phyloP scores from a whole-genome alignment of 1,140 invertebrate genomes.

The Apis florea region DNA sequence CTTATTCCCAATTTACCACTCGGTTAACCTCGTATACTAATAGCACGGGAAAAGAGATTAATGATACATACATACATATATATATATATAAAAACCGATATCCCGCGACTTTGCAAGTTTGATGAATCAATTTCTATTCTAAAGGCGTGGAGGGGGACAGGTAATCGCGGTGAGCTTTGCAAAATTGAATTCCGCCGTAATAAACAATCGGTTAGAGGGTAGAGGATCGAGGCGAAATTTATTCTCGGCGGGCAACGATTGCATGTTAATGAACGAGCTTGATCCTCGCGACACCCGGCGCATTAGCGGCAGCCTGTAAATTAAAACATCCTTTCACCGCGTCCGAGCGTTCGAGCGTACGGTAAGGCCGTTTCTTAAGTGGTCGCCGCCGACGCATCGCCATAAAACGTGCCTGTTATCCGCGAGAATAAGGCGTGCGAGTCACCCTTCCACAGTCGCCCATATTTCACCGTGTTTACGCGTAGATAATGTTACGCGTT shows the following conservation, averaged over 20 bases:
- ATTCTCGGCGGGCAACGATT: conserved; percentile 25
- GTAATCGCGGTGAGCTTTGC: conserved; percentile 1
- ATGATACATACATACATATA: too few relatives aligned
- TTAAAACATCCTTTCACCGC: conserved; percentile 48
- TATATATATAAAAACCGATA: neutral
- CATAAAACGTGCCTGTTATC: conserved; percentile 42
- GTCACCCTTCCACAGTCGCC: neutral
- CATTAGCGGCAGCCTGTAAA: conserved; percentile 47
- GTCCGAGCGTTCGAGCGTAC: conserved; percentile 21
- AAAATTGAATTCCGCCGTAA: conserved; percentile 6
- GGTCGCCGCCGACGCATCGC: conserved; percentile 27
- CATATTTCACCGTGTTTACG: conserved; percentile 52
- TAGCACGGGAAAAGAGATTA: too few relatives aligned
- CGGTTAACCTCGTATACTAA: neutral
- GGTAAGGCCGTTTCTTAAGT: conserved; percentile 33
- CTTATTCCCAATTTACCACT: too few relatives aligned
- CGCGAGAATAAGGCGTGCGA: neutral
- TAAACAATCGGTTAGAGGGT: conserved; percentile 14
- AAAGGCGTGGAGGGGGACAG: neutral
- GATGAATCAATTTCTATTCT: conserved; percentile 20
- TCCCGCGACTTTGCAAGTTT: neutral
- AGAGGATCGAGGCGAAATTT: conserved; percentile 11
- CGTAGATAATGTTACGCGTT: conserved; percentile 48
- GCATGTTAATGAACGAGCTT: conserved; percentile 46
- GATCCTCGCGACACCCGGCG: conserved; percentile 33